Evolutionary conservation across 2,888 invertebrate species (phyloP), one percentile per base, ranked within the genome.

Genomic region (Lasioglossum zephyrum): DNA sequence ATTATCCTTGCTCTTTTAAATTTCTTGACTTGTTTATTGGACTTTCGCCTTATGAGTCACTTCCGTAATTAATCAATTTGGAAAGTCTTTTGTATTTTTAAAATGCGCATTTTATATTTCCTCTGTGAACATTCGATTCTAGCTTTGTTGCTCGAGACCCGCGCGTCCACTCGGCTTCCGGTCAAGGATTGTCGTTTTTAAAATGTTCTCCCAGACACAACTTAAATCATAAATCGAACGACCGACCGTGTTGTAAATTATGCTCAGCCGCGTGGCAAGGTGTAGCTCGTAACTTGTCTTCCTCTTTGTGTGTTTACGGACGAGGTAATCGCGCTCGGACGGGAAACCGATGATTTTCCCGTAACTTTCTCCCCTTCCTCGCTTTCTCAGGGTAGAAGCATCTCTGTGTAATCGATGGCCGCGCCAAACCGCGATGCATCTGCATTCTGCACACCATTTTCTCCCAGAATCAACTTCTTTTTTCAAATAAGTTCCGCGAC

Each of bases 311-410:
- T 69, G 73, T 90, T 84, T 78, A 75, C 74, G 76, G 73, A 77
- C 75, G 70, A 79, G 26, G 73, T 44, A 76, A 79, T 78, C 77
- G 49, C 49, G 66, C 70, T 44, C 63, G 39, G n/a, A 39, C 79
- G 81, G 81, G 80, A 89, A 79, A 70, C 79, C 77, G 47, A 86
- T 80, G 75, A 89, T 88, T 89, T 88, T 86, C 82, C 85, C 73
- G 78, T 66, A 88, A 90, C 92, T 92, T 92, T 92, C 92, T 91
- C 91, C 90, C 89, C 91, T 91, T 89, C 88, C 79, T 86, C 75
- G 87, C 89, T 91, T 92, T 91, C 91, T 80, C 88, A 81, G 88
- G 84, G 85, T 86, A 80, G 87, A 87, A 85, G 63, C 73, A 76
- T 73, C 76, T 44, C 26, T 53, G 47, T 76, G 39, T 69, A 82